A percentile compares a stretch with the other conserved stretches of the same genome.
Evolutionary conservation across 2,888 invertebrate species (phyloP).

Genomic region (Chymomyza caudatula): DNA sequence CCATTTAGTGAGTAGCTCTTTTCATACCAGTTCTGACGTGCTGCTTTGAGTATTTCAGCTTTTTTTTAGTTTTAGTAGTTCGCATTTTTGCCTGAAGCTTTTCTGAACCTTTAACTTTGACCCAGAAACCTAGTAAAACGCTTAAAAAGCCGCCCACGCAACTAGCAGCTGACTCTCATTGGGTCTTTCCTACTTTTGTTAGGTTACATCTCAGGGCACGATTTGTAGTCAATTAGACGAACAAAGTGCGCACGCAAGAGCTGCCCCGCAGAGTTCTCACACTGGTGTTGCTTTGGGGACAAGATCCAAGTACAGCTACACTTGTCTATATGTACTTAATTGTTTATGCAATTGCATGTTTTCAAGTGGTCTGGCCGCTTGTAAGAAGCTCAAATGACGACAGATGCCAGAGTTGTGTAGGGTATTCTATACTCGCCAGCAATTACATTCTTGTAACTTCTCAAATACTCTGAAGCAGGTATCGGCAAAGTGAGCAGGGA

Average conservation of each 20-base stretch:
- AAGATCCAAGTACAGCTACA: background rate
- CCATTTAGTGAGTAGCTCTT: too few species aligned
- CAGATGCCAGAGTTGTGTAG: background rate
- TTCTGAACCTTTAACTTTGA: constrained; percentile 57
- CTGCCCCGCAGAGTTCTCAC: background rate
- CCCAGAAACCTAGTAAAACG: constrained; percentile 64
- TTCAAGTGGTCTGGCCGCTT: background rate
- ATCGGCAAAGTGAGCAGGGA: too few species aligned
- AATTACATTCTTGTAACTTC: background rate
- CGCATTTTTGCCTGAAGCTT: background rate
- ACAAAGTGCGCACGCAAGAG: constrained; percentile 22
- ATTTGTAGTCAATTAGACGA: constrained; percentile 19
- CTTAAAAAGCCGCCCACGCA: constrained; percentile 57
- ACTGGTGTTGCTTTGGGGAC: background rate
- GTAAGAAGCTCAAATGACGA: background rate
- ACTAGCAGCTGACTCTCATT: constrained; percentile 8
- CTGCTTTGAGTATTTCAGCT: too few species aligned
- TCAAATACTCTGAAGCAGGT: background rate
- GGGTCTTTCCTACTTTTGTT: background rate
- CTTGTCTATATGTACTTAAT: background rate
- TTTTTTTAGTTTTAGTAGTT: background rate
- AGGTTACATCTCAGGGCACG: background rate
- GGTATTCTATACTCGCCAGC: background rate
- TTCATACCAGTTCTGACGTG: background rate
- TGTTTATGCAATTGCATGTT: background rate